Conservation (phyloP, 2,888 invertebrate species). For the Brachyptera risi region DNA sequence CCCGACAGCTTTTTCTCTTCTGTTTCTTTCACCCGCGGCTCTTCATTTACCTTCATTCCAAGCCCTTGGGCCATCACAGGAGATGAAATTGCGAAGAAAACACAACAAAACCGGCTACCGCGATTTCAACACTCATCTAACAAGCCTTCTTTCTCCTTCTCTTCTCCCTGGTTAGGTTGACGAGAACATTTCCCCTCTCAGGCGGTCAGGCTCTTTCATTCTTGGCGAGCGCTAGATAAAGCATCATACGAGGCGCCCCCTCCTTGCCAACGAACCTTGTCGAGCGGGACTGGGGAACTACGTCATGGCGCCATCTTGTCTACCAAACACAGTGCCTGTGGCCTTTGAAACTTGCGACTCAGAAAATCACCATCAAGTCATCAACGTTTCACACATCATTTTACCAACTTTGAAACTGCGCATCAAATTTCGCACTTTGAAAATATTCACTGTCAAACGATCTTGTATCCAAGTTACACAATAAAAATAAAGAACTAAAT, state of each 20-base stretch:
- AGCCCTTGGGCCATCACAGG: constrained; percentile 29
- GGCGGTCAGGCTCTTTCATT: constrained; percentile 21
- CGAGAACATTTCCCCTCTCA: constrained; percentile 7
- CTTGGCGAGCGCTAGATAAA: constrained; percentile 28
- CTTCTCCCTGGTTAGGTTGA: constrained; percentile 22
- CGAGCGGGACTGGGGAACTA: background rate
- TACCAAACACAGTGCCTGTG: constrained; percentile 15
- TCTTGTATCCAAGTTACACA: too few relatives aligned
- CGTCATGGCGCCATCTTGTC: constrained; percentile 23
- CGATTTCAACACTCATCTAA: constrained; percentile 31
- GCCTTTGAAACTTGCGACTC: constrained; percentile 3
- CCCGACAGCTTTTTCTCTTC: constrained; percentile 19
- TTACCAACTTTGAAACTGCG: background rate
- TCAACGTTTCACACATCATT: background rate
- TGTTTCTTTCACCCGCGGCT: constrained; percentile 23
- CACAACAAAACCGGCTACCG: constrained; percentile 27
- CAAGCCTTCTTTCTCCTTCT: constrained; percentile 24
- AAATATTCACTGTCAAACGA: too few relatives aligned
- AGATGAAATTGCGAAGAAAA: constrained; percentile 21
- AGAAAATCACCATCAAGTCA: background rate
- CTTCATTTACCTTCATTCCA: constrained; percentile 14
- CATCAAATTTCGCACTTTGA: too few relatives aligned
- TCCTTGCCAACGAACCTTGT: background rate
- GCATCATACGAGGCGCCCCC: constrained; percentile 22
- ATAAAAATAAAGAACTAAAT: too few relatives aligned